A percentile compares a stretch with the other conserved stretches of the same genome.
Conservation (phyloP, 1,140 invertebrate species). For the Lordiphosa mommai region DNA sequence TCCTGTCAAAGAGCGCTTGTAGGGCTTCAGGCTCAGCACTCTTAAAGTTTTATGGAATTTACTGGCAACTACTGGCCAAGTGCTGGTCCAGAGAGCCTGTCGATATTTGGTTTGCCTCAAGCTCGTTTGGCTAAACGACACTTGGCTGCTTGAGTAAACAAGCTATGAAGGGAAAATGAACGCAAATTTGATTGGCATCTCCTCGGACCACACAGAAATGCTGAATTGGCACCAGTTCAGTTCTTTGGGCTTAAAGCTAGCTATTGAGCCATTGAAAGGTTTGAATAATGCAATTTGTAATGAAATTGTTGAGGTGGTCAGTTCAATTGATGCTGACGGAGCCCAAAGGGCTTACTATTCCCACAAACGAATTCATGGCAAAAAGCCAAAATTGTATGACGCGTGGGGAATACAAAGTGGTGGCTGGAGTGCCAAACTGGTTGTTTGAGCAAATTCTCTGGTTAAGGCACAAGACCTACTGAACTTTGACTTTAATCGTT, state of each 20-base stretch:
- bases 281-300: slow-evolving; percentile 20
- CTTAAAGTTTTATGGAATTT: slow-evolving; percentile 67
- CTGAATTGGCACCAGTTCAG: slow-evolving; percentile 2
- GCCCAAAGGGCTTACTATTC: no score
- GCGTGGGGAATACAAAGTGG: no score
- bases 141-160: slow-evolving; percentile 44
- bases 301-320: slow-evolving; percentile 27
- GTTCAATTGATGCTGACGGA: not conserved
- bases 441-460: no score
- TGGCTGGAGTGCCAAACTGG: no score
- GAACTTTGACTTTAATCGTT: no score
- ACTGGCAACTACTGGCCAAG: slow-evolving; percentile 11
- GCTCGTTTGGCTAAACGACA: slow-evolving; percentile 51
- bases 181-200: slow-evolving; percentile 25
- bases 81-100: slow-evolving; percentile 10
- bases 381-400: no score
- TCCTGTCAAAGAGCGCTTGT: slow-evolving; percentile 58
- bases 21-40: slow-evolving; percentile 48
- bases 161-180: slow-evolving; percentile 14
- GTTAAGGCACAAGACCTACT: no score
- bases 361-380: no score
- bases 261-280: slow-evolving; percentile 11
- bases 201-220: slow-evolving; percentile 2
- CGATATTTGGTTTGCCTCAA: slow-evolving; percentile 11
- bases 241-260: slow-evolving; percentile 13